Conservation (phyloP, 30 jellyfish, hydroid and myxozoan species). For the Turritopsis rubra region DNA sequence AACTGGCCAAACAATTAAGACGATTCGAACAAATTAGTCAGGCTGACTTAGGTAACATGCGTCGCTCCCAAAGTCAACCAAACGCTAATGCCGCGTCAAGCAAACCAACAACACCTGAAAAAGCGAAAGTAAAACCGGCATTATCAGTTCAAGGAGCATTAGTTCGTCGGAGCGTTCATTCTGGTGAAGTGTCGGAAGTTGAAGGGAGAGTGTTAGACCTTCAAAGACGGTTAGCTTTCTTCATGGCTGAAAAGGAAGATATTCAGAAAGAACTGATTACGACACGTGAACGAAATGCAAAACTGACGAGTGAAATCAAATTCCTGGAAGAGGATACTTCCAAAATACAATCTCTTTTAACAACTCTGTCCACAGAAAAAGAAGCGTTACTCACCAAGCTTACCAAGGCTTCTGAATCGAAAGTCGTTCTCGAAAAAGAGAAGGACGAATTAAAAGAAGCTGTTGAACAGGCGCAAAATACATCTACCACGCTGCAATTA, state of each 20-base stretch:
- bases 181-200: slow-evolving; percentile 86
- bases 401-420: slow-evolving; percentile 42
- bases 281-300: slow-evolving; percentile 76
- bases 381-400: slow-evolving; percentile 34
- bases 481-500: slow-evolving; percentile 49
- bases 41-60: slow-evolving; percentile 16
- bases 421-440: slow-evolving; percentile 61
- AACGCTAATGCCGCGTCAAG: slow-evolving; percentile 33
- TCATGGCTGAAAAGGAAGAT: slow-evolving; percentile 98
- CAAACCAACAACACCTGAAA: slow-evolving; percentile 38
- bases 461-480: slow-evolving; percentile 58
- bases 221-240: slow-evolving; percentile 93
- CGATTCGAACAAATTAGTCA: slow-evolving; percentile 52
- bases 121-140: slow-evolving; percentile 35
- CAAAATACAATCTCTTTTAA: slow-evolving; percentile 61
- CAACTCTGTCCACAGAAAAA: slow-evolving; percentile 71
- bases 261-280: slow-evolving; percentile 87
- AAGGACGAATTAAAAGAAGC: slow-evolving; percentile 62
- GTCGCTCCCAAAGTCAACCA: slow-evolving; percentile 54
- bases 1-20: slow-evolving; percentile 65
- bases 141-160: slow-evolving; percentile 37
- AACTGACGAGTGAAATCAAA: slow-evolving; percentile 65
- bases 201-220: slow-evolving; percentile 90
- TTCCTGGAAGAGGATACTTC: slow-evolving; percentile 87
- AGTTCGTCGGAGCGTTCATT: slow-evolving; percentile 61